phyloP scores from a whole-genome alignment of 2,797 vertebrate genomes.

The Columba guinea region DNA sequence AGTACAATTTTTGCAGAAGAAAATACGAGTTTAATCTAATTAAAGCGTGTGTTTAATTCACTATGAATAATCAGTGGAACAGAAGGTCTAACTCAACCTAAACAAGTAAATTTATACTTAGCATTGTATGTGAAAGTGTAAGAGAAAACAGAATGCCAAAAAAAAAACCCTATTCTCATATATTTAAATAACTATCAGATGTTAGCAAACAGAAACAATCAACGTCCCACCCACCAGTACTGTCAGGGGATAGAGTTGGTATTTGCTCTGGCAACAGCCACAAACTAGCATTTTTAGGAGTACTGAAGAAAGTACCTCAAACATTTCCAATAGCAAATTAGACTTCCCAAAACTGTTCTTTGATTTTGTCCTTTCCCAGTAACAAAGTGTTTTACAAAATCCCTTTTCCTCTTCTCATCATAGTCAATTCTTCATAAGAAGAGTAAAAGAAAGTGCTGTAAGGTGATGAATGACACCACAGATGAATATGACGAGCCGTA shows the following conservation, averaged over 20 bases:
- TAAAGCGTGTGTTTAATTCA: not conserved
- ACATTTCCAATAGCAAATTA: not conserved
- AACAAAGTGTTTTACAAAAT: not conserved
- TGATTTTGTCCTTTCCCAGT: fast-evolving
- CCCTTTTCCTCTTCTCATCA: not conserved
- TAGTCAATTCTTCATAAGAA: not conserved
- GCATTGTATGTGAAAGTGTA: fast-evolving
- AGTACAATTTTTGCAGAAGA: not conserved
- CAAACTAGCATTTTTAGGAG: not conserved
- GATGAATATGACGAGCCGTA: not conserved
- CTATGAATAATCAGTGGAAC: not conserved
- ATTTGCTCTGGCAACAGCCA: not conserved
- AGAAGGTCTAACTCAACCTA: not conserved
- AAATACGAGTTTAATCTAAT: not conserved
- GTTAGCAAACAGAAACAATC: not conserved
- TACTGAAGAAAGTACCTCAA: not conserved
- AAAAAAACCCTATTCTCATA: not conserved
- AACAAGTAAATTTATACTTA: not conserved
- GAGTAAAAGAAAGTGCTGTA: not conserved
- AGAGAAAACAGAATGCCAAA: not conserved
- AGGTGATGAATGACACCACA: not conserved
- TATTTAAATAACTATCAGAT: not conserved
- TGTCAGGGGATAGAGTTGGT: fast-evolving
- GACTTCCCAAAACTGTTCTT: not conserved
- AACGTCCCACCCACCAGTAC: not conserved